phyloP scores from a whole-genome alignment of 2,888 invertebrate genomes.

The Calliopum simillimum region DNA sequence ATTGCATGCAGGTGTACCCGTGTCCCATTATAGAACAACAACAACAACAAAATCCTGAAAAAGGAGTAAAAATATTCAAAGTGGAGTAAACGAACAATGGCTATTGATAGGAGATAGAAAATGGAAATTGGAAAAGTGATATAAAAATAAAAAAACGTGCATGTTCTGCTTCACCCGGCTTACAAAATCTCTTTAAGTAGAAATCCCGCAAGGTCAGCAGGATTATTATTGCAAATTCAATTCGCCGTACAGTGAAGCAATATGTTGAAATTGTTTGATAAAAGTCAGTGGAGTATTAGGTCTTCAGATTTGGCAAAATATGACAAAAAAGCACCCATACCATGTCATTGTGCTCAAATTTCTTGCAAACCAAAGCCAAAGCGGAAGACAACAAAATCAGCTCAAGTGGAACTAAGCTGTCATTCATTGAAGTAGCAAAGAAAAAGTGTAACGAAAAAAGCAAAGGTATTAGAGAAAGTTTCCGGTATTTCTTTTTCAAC shows the following conservation, averaged over 20 bases:
- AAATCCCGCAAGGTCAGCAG: background rate
- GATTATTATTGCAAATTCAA: background rate
- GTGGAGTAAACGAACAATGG: too few relatives aligned
- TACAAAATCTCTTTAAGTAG: background rate
- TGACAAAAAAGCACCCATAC: too few relatives aligned
- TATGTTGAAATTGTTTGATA: too few relatives aligned
- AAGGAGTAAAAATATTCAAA: background rate
- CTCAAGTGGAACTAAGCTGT: background rate
- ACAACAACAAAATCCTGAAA: background rate
- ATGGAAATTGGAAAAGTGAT: background rate
- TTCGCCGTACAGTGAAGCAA: too few relatives aligned
- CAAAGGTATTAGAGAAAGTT: constrained; percentile 1
- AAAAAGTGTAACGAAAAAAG: background rate
- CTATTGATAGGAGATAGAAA: background rate
- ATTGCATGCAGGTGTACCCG: too few relatives aligned
- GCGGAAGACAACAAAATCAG: background rate
- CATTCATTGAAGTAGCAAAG: too few relatives aligned
- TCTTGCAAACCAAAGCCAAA: background rate
- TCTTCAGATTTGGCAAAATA: too few relatives aligned
- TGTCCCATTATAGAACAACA: background rate
- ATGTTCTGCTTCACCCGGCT: background rate
- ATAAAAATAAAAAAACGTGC: background rate
- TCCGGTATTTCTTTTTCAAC: background rate
- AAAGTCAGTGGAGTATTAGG: too few relatives aligned
- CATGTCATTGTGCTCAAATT: background rate